phyloP scores from a whole-genome alignment of 2,113 vertebrate genomes.

The Laticauda colubrina region DNA sequence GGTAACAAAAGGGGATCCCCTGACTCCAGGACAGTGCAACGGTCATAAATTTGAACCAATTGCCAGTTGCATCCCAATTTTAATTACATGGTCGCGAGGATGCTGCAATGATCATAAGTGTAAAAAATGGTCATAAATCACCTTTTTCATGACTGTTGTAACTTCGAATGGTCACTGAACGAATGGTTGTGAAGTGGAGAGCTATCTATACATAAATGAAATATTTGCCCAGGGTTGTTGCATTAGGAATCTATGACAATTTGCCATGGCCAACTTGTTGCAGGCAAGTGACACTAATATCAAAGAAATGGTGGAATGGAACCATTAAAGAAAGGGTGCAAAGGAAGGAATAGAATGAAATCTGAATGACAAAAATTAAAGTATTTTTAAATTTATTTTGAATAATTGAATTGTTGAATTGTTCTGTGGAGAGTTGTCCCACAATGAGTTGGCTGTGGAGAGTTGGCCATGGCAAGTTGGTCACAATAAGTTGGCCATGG shows the following conservation, averaged over 20 bases:
- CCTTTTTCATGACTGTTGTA: neutral
- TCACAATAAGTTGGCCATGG: too few relatives aligned
- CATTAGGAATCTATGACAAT: neutral
- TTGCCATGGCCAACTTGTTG: too few relatives aligned
- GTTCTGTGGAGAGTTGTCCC: too few relatives aligned
- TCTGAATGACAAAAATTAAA: too few relatives aligned
- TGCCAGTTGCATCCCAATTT: neutral
- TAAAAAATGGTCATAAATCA: neutral
- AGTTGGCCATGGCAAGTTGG: too few relatives aligned
- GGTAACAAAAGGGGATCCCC: neutral
- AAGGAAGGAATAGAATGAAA: too few relatives aligned
- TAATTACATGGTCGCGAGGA: neutral
- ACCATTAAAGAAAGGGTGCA: too few relatives aligned
- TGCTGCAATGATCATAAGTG: neutral
- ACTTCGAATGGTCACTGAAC: fast-evolving
- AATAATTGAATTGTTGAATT: too few relatives aligned
- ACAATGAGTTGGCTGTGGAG: too few relatives aligned
- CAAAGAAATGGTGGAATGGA: too few relatives aligned
- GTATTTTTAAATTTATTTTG: too few relatives aligned
- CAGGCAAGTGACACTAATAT: too few relatives aligned
- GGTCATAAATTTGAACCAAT: neutral
- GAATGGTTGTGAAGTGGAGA: neutral
- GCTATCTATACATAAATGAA: neutral
- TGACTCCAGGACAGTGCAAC: neutral
- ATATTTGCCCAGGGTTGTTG: neutral